Evolutionary conservation across 2,888 invertebrate species (phyloP).

Genomic region (Allolobophora icterica): DNA sequence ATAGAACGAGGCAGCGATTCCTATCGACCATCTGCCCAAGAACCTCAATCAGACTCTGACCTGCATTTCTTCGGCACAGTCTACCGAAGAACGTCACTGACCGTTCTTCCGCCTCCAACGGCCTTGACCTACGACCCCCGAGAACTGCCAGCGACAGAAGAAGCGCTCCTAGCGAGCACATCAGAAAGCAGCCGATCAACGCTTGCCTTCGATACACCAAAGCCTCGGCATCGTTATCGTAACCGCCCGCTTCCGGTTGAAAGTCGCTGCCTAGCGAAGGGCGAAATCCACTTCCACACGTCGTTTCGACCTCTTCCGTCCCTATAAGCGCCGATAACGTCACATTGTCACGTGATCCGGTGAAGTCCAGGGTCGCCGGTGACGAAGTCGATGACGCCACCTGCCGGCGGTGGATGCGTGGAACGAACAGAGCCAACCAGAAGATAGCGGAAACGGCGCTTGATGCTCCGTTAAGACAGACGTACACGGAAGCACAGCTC

Average conservation of each 20-base stretch:
- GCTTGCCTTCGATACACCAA: background rate
- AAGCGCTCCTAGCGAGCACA: constrained; percentile 17
- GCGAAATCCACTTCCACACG: constrained; percentile 2
- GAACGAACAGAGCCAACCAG: constrained; percentile 17
- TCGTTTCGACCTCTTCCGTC: background rate
- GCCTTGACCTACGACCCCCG: background rate
- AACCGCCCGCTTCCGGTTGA: background rate
- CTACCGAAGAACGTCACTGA: background rate
- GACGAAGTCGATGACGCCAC: background rate
- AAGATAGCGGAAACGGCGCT: background rate
- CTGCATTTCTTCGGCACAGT: background rate
- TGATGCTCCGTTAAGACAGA: constrained; percentile 1
- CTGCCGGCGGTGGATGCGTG: background rate
- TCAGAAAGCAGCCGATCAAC: background rate
- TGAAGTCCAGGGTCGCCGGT: background rate
- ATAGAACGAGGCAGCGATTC: background rate
- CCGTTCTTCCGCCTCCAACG: background rate
- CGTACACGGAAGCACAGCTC: background rate
- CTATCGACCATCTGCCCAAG: background rate
- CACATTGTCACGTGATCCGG: background rate
- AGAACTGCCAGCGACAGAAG: background rate
- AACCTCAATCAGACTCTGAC: background rate
- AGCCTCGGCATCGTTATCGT: background rate
- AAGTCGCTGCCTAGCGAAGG: background rate
- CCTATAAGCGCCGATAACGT: background rate